Evolutionary conservation across 2,797 vertebrate genomes (phyloP).

Genomic region (Chromis chromis): DNA sequence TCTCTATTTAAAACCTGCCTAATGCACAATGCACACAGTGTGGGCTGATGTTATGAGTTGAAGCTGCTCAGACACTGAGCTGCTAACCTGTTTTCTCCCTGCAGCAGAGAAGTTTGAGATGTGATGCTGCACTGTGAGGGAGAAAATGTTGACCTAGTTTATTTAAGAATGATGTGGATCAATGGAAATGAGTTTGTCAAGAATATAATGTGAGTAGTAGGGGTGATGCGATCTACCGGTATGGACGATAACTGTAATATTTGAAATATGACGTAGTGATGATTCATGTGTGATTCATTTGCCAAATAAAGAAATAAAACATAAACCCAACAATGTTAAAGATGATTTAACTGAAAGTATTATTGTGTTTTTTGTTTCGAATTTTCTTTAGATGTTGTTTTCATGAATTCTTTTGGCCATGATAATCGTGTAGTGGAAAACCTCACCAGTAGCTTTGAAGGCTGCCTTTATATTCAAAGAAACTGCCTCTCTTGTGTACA

Average conservation of each 20-base stretch:
- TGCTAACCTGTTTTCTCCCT: conserved; percentile 10
- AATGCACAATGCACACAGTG: neutral
- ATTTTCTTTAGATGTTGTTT: no score
- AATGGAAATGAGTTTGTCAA: neutral
- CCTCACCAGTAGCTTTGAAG: neutral
- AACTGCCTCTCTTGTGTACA: neutral
- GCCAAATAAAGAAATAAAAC: no score
- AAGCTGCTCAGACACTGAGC: conserved; percentile 21
- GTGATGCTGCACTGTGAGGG: neutral
- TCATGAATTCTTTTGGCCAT: no score
- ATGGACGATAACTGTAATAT: no score
- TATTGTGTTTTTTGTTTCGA: no score
- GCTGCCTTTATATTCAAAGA: neutral
- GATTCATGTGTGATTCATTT: no score
- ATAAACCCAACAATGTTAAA: no score
- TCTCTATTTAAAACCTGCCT: conserved; percentile 7
- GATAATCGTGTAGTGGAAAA: no score
- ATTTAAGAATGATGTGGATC: neutral
- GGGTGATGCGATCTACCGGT: no score
- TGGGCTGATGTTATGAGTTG: neutral
- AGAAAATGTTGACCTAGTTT: neutral
- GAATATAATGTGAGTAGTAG: neutral
- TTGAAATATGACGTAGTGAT: no score
- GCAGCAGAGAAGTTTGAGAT: conserved; percentile 4
- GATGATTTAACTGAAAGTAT: no score